Percentiles rank a stretch among this genome's conserved stretches.
phyloP scores from a whole-genome alignment of 2,888 invertebrate species.

The Caenorhabditis panamensis region DNA sequence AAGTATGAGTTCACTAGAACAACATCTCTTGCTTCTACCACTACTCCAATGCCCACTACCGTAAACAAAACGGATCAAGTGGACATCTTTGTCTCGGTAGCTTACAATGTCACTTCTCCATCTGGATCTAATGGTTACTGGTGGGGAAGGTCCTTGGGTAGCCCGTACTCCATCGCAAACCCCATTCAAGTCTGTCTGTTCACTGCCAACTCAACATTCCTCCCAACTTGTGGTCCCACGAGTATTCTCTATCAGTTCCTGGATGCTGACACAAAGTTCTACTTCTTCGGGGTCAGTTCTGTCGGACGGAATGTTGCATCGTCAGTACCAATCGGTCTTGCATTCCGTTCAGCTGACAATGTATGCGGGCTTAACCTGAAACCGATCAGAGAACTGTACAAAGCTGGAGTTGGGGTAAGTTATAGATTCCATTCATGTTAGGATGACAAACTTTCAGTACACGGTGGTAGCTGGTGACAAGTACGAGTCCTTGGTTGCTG shows the following conservation, averaged over 20 bases:
- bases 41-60: not conserved
- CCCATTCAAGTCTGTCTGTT: slow-evolving; percentile 14
- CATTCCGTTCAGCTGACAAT: slow-evolving; percentile 6
- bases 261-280: slow-evolving; percentile 5
- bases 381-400: slow-evolving; percentile 27
- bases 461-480: slow-evolving; percentile 10
- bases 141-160: not conserved
- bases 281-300: slow-evolving; percentile 7
- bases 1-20: slow-evolving; percentile 12
- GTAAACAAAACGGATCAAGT: not conserved
- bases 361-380: slow-evolving; percentile 19
- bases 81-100: not conserved
- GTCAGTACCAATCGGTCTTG: not conserved
- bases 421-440: not conserved
- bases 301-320: slow-evolving; percentile 1
- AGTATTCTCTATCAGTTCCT: slow-evolving; percentile 9
- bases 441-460: slow-evolving; percentile 10
- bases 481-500: not conserved
- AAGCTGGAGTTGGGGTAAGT: slow-evolving; percentile 26
- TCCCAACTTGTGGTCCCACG: slow-evolving; percentile 3
- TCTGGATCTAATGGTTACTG: slow-evolving; percentile 7
- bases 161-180: not conserved
- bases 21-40: not conserved
- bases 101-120: not conserved
- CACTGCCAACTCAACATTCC: slow-evolving; percentile 14